These are phyloP conservation scores for Rhinopomastus cyanomelas DNA, from an alignment of 2,113 vertebrate genomes.

Conservation along the genomic window DNA sequence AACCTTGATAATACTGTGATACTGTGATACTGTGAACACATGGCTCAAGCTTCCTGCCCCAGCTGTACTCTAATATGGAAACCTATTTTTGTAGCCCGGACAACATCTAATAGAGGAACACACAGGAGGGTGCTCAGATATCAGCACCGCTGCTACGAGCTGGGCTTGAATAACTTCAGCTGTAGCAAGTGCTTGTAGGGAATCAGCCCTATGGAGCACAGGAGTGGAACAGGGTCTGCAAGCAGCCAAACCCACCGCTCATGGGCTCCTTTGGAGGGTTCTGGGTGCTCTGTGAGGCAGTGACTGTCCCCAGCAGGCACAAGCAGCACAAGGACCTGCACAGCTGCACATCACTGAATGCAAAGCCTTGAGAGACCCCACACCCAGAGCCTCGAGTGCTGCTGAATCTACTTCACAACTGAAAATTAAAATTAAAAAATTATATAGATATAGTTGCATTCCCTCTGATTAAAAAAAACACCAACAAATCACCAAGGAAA, in stretches of 20 bases:
- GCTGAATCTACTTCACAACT: not conserved
- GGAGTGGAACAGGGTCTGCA: not conserved
- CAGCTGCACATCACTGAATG: fast-evolving
- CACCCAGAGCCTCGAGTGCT: not conserved
- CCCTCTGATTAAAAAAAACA: not conserved
- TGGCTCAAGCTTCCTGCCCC: not conserved
- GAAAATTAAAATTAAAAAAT: not conserved
- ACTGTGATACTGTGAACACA: too few relatives aligned
- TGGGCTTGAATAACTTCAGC: not conserved
- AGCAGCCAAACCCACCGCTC: not conserved
- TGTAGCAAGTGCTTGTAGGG: not conserved
- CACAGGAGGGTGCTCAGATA: not conserved
- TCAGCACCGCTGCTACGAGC: not conserved
- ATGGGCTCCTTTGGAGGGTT: not conserved
- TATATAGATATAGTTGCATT: too few relatives aligned
- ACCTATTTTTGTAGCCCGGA: not conserved
- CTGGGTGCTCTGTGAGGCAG: fast-evolving
- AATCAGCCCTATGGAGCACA: fast-evolving
- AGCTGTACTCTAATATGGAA: not conserved
- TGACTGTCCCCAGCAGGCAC: too few relatives aligned
- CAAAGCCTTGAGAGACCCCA: not conserved
- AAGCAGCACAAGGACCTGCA: fast-evolving
- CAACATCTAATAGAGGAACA: not conserved
- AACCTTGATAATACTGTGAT: too few relatives aligned
- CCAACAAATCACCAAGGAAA: not conserved